Conservation (phyloP, 2,888 invertebrate species). For the Euplagia quadripunctaria region DNA sequence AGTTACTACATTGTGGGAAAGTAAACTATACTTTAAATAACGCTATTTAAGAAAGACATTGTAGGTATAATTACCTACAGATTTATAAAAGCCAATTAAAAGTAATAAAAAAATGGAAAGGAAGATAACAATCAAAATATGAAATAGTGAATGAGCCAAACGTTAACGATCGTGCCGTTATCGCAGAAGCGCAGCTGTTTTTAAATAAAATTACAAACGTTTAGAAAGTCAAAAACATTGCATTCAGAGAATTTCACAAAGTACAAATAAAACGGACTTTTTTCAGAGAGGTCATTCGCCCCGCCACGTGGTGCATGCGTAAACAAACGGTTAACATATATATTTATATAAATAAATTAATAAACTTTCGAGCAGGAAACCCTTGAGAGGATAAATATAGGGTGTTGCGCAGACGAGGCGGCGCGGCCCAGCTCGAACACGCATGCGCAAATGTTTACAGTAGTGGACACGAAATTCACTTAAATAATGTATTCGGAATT, state of each 20-base stretch:
- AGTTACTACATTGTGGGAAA: neutral
- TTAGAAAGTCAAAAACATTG: constrained; percentile 51
- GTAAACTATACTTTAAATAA: neutral
- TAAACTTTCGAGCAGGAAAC: constrained; percentile 81
- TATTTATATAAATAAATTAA: constrained; percentile 69
- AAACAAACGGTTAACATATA: constrained; percentile 79
- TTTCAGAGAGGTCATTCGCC: constrained; percentile 68
- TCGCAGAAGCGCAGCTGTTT: constrained; percentile 27
- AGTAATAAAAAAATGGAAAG: neutral
- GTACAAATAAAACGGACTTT: constrained; percentile 62
- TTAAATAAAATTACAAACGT: constrained; percentile 33
- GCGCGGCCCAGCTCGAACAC: constrained; percentile 56
- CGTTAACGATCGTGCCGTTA: constrained; percentile 27
- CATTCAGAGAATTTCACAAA: constrained; percentile 58
- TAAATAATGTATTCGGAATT: constrained; percentile 59
- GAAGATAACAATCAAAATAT: constrained; percentile 15
- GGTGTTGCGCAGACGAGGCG: constrained; percentile 75
- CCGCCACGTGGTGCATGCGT: constrained; percentile 76
- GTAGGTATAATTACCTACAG: neutral
- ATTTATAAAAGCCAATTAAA: neutral
- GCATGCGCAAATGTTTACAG: constrained; percentile 76
- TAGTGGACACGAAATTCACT: constrained; percentile 69
- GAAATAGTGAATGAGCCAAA: constrained; percentile 17
- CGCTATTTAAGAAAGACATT: neutral
- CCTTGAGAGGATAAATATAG: constrained; percentile 83